A percentile compares a stretch with the other conserved stretches of the same genome.
Evolutionary conservation across 2,113 vertebrate species (phyloP).

Genomic region (Sturnus vulgaris): DNA sequence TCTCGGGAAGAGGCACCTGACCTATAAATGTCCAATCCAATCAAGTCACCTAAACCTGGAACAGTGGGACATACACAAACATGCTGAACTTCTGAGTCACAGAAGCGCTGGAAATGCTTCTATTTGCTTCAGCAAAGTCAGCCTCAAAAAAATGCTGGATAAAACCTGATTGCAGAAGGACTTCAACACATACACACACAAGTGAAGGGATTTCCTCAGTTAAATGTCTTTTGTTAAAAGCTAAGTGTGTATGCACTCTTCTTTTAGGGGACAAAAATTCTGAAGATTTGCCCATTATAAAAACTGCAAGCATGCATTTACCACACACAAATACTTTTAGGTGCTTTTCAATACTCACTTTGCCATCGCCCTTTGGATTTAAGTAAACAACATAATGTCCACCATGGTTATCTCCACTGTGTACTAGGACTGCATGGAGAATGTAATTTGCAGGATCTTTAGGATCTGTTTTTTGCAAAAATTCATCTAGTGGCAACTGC

Average conservation of each 20-base stretch:
- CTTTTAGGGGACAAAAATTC: not conserved
- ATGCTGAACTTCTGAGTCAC: not conserved
- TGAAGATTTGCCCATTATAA: not conserved
- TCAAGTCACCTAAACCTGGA: not conserved
- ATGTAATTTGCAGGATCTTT: conserved; percentile 99
- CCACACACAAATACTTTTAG: not conserved
- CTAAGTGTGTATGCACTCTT: not conserved
- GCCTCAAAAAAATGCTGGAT: not conserved
- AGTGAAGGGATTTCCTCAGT: not conserved
- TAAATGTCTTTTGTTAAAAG: not conserved
- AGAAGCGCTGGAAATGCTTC: not conserved
- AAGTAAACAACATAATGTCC: conserved; percentile 99
- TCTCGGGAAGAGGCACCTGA: conserved; percentile 3
- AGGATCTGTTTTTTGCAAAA: conserved; percentile 95
- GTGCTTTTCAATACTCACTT: conserved; percentile 80
- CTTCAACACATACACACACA: not conserved
- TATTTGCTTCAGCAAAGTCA: not conserved
- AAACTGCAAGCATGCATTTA: not conserved
- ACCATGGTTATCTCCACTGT: conserved; percentile 98
- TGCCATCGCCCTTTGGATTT: conserved; percentile 97
- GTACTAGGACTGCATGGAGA: conserved; percentile 94
- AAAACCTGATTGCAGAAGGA: not conserved
- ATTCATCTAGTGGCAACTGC: conserved; percentile 95
- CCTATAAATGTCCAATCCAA: not conserved
- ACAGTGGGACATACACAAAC: not conserved